These are phyloP conservation scores for Lasius platythorax DNA, from an alignment of 2,888 invertebrate genomes.

Conservation along the genomic window DNA sequence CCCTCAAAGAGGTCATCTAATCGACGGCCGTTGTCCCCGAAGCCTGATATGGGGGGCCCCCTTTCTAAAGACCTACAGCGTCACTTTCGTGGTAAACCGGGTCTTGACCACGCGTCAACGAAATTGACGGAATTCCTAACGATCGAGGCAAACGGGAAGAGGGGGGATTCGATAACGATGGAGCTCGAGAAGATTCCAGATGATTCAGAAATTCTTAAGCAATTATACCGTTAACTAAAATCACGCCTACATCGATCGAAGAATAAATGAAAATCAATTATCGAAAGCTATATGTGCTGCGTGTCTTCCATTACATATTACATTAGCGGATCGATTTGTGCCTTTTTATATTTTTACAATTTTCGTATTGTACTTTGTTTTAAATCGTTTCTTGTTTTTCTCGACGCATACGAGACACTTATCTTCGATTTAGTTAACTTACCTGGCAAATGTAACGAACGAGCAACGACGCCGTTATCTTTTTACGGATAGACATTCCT, in stretches of 20 bases:
- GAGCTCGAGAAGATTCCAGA: neutral
- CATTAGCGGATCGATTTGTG: neutral
- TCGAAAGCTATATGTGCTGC: neutral
- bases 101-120: conserved; percentile 51
- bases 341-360: conserved; percentile 1
- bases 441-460: conserved; percentile 15
- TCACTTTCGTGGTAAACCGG: conserved; percentile 65
- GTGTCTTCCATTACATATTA: neutral
- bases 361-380: neutral
- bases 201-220: neutral
- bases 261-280: conserved; percentile 13
- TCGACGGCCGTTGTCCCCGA: conserved; percentile 77
- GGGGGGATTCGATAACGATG: neutral
- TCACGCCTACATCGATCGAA: neutral
- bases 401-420: neutral
- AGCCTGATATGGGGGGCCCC: conserved; percentile 11
- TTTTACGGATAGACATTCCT: conserved; percentile 28
- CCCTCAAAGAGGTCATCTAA: conserved; percentile 77
- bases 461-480: conserved; percentile 36
- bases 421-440: conserved; percentile 14
- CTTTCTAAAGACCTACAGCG: conserved; percentile 21
- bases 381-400: neutral
- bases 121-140: conserved; percentile 47
- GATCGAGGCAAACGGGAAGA: neutral
- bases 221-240: neutral